Conservation (phyloP, 2,888 invertebrate species). For the Synanthedon myopaeformis region DNA sequence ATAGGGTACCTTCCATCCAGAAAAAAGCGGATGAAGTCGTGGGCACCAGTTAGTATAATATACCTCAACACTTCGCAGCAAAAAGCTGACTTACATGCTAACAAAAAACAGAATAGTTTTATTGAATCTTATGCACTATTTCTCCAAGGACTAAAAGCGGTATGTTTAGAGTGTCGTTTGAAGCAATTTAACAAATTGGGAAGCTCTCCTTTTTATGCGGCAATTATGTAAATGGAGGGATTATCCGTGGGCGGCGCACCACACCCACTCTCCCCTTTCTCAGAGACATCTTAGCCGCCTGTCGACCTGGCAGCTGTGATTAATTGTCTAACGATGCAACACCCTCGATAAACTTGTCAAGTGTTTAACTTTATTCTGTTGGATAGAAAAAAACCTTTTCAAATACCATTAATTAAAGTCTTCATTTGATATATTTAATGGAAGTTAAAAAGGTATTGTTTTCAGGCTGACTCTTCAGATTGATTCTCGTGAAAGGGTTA, state of each 20-base stretch:
- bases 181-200: conserved; percentile 70
- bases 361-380: conserved; percentile 55
- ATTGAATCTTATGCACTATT: no score
- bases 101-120: no score
- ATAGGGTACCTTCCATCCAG: no score
- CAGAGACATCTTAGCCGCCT: conserved; percentile 43
- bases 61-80: no score
- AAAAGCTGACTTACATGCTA: no score
- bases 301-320: conserved; percentile 59
- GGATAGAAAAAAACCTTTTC: conserved; percentile 31
- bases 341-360: conserved; percentile 33
- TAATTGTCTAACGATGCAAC: conserved; percentile 45
- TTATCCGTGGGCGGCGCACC: conserved; percentile 66
- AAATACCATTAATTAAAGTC: conserved; percentile 28
- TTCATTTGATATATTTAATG: no score
- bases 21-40: no score
- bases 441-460: no score
- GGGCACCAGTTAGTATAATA: no score
- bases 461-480: no score
- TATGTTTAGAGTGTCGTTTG: conserved; percentile 50
- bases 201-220: conserved; percentile 68
- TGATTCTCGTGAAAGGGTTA: no score
- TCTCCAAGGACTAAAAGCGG: conserved; percentile 22
- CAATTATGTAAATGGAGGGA: conserved; percentile 72
- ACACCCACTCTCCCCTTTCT: conserved; percentile 56